A percentile compares a stretch with the other conserved stretches of the same genome.
These are phyloP conservation scores for Exocentrus adspersus DNA, from an alignment of 2,888 invertebrate species.

Conservation along the genomic window DNA sequence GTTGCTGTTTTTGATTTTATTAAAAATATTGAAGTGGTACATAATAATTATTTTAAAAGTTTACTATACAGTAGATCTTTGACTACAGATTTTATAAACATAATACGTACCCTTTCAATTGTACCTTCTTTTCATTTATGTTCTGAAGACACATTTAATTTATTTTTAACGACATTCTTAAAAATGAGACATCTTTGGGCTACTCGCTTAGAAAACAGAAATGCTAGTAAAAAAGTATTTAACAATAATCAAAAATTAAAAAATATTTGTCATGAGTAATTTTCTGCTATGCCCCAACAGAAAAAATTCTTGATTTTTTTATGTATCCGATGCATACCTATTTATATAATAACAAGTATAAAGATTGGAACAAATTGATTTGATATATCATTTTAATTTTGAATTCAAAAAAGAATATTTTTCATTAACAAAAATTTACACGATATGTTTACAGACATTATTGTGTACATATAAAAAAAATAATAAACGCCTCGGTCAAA, in stretches of 20 bases:
- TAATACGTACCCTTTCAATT: neutral
- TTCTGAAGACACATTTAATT: neutral
- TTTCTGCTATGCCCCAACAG: too few species aligned
- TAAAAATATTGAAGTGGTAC: neutral
- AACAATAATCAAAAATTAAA: neutral
- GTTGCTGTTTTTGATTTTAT: too few species aligned
- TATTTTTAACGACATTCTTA: neutral
- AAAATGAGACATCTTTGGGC: neutral
- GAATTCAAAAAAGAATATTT: too few species aligned
- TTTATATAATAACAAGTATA: too few species aligned
- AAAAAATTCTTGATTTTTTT: too few species aligned
- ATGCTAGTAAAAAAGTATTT: neutral
- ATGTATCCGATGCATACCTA: too few species aligned
- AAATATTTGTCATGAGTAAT: neutral
- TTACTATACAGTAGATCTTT: neutral
- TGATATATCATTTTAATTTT: too few species aligned
- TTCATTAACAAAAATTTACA: too few species aligned
- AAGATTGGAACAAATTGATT: too few species aligned
- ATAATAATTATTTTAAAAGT: neutral
- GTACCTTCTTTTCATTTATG: neutral
- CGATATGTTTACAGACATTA: too few species aligned
- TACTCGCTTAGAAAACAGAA: neutral
- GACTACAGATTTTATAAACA: neutral
- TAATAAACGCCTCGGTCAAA: too few species aligned
- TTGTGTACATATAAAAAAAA: too few species aligned